Conservation (phyloP, 2,113 vertebrate species). For the Phaethornis superciliosus region DNA sequence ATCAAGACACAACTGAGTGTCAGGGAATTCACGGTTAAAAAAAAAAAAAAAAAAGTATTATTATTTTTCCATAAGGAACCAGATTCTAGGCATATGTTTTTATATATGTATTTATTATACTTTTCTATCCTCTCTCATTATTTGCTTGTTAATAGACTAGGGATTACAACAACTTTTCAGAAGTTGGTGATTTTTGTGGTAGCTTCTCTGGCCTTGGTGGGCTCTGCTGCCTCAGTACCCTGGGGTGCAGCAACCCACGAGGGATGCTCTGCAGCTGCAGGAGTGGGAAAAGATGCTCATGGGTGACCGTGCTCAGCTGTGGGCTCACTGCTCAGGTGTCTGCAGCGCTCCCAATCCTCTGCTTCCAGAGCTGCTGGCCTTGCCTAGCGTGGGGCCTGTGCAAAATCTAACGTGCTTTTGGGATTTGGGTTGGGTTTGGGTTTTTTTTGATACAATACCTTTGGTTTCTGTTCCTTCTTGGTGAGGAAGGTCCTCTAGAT, state of each 20-base stretch:
- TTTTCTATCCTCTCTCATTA: neutral
- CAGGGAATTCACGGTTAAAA: neutral
- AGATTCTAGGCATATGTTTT: neutral
- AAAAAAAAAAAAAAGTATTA: too few relatives aligned
- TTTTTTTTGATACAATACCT: neutral
- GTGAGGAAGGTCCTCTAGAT: neutral
- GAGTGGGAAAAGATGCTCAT: neutral
- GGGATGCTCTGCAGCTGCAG: neutral
- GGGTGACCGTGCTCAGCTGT: too few relatives aligned
- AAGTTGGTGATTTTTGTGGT: neutral
- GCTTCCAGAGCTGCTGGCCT: too few relatives aligned
- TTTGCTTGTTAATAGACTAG: neutral
- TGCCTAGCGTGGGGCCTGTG: too few relatives aligned
- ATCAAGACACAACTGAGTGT: neutral
- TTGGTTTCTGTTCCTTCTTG: neutral
- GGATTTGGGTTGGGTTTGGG: too few relatives aligned
- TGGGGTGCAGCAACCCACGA: neutral
- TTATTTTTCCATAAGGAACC: neutral
- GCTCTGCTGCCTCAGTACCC: too few relatives aligned
- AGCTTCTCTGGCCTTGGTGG: neutral
- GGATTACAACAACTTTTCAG: neutral
- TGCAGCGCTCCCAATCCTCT: too few relatives aligned
- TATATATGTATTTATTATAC: neutral
- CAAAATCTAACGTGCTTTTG: too few relatives aligned
- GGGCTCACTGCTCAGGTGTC: neutral